A percentile compares a stretch with the other conserved stretches of the same genome.
phyloP scores from a whole-genome alignment of 2,113 vertebrate species.

The Nerophis lumbriciformis region DNA sequence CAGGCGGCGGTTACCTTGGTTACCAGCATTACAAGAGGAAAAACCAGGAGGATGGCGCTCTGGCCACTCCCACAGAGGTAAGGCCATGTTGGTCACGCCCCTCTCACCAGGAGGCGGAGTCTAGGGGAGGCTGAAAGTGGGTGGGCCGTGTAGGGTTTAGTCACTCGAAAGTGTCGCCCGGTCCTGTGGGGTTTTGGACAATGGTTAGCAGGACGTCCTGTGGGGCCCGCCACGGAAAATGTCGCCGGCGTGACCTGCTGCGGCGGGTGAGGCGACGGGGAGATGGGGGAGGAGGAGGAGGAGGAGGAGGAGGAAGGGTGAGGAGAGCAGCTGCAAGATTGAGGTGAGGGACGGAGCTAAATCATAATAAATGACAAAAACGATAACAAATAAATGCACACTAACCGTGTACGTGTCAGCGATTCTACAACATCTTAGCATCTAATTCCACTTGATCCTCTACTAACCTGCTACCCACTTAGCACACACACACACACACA shows the following conservation, averaged over 20 bases:
- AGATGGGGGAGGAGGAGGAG: neutral
- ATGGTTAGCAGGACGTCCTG: slow-evolving; percentile 40
- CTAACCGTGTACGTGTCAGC: neutral
- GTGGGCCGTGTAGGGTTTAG: too few relatives aligned
- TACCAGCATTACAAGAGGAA: slow-evolving; percentile 47
- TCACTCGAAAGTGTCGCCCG: slow-evolving; percentile 6
- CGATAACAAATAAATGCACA: too few relatives aligned
- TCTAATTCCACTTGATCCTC: slow-evolving; percentile 27
- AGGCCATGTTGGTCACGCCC: neutral
- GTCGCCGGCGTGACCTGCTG: slow-evolving; percentile 15
- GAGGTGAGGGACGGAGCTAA: slow-evolving; percentile 35
- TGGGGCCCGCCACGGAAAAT: neutral
- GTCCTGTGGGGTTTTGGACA: neutral
- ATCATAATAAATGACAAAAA: neutral
- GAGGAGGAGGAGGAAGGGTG: slow-evolving; percentile 9
- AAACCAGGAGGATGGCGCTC: slow-evolving; percentile 8
- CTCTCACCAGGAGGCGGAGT: neutral
- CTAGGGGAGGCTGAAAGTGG: neutral
- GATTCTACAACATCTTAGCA: neutral
- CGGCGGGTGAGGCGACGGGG: slow-evolving; percentile 31
- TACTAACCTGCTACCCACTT: slow-evolving; percentile 34
- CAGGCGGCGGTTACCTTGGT: slow-evolving; percentile 53
- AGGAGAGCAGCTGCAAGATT: slow-evolving; percentile 20
- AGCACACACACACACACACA: neutral
- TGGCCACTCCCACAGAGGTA: slow-evolving; percentile 55